Evolutionary conservation across 2,888 invertebrate genomes (phyloP), one percentile per base, ranked within the genome.

Genomic region (Epistrophe grossulariae): DNA sequence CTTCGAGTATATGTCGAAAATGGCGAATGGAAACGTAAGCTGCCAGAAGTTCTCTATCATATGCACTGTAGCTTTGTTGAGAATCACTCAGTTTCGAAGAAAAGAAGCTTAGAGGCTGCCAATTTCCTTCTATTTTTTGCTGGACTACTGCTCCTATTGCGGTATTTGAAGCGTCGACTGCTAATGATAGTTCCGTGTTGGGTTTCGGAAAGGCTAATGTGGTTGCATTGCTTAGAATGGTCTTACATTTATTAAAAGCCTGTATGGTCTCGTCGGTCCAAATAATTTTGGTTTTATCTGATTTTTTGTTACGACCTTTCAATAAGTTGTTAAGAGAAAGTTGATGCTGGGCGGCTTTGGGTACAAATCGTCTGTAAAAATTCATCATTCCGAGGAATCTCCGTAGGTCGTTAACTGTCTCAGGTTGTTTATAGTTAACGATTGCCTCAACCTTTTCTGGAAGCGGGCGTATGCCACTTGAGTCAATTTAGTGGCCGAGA

Each of bases 41-140:
- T 4, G 66, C 72, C 1, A 78, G 64, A 1, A 82, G 43, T 28
- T 78, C 68, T 13, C 83, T 24, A 35, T 83, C 68, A 43, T 77
- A 82, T 0, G 66, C 35, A 6, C 64, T 71, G 17, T 82, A 82
- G 10, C 17, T 82, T 2, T 43, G 15, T 5, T 43, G 40, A 0
- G 15, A 43, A 15, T 43, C 40, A 5, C 19, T 55, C 0, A 82
- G 28, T 10, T 55, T 64, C 1, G 11, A 0, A 1, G 72, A 78
- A 6, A 64, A 78, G n/a, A 78, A 78, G 24, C 28, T 64, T 10
- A 74, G n/a, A 0, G 74, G 52, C 7, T 68, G 59, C 43, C 73
- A 68, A 0, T 5, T 19, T 1, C 10, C 13, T 6, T 35, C 15
- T 1, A 6, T 5, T 1, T 43, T 17, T 43, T 50, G 10, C 19